Base-by-base conservation (phyloP, 2,797 vertebrate species). In the Pseudochirops cupreus region DNA sequence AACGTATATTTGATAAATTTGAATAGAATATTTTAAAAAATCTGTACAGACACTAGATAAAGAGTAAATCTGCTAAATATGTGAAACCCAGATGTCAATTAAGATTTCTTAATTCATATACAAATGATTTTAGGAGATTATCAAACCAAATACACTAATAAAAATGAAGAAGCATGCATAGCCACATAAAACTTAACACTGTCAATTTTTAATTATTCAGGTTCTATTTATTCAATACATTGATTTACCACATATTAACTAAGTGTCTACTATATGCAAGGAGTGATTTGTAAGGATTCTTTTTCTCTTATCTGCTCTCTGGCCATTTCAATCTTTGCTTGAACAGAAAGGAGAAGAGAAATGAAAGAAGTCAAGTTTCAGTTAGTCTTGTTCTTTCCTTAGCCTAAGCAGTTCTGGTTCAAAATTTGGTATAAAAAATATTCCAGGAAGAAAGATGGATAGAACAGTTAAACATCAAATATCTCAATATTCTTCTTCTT, bases 301-400 rank as follows among this genome's bases (percentile, higher is more conserved):
- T 11, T 39, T 54, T 91, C 57, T 93, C 87, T 67, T 91, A n/a
- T 57, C 55, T 95, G 50, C 62, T 46, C 28, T 91, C 87, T 95
- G 33, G 91, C 29, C 54, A 62, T 55, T 58, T 94, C 55, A 94
- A 33, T 57, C 56, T 46, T 52, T 95, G 10, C 28, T 96, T 74
- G 95, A 53, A 46, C 46, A 14, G 3, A 46, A 87, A 46, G 39
- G 58, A 29, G 58, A 62, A 62, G 58, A 62, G 29, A 62, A 62
- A 62, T 31, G 59, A 62, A 62, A 62, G 29, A 33, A 62, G 58
- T 12, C 4, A 31, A 62, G 33, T 62, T 33, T 33, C 31, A 33
- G 31, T 62, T 26, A 62, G 29, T 13, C 31, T 62, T 62, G 31
- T 28, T 58, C 29, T 62, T 62, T 59, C 29, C 58, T 31, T 59